Conservation (phyloP, 2,888 invertebrate species). For the Cenopis cana region DNA sequence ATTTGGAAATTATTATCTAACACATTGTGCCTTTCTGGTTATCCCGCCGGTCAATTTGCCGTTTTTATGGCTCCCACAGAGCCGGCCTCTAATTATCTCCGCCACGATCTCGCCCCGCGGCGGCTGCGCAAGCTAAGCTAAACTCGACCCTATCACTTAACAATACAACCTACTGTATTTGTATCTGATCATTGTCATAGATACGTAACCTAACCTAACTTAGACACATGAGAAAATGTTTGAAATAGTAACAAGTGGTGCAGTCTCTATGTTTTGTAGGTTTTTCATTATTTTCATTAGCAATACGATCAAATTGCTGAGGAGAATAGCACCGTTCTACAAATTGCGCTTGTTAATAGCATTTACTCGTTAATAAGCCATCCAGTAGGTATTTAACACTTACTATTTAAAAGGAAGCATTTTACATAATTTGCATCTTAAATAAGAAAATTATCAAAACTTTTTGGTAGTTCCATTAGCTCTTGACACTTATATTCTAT, state of each 20-base stretch:
- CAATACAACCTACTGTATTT: constrained; percentile 55
- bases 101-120: constrained; percentile 81
- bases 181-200: constrained; percentile 40
- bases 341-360: background rate
- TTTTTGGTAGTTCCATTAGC: constrained; percentile 63
- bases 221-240: constrained; percentile 80
- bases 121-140: constrained; percentile 56
- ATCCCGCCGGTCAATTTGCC: constrained; percentile 86
- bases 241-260: constrained; percentile 74
- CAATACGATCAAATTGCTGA: constrained; percentile 41
- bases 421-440: constrained; percentile 33
- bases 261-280: constrained; percentile 82
- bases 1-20: constrained; percentile 86
- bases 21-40: constrained; percentile 86
- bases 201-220: constrained; percentile 56
- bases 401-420: too few species aligned
- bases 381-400: too few species aligned
- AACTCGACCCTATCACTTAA: constrained; percentile 51
- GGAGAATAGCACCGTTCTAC: background rate
- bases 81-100: constrained; percentile 84
- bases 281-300: constrained; percentile 64
- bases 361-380: background rate
- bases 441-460: constrained; percentile 65
- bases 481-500: constrained; percentile 71
- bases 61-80: constrained; percentile 85